phyloP scores from a whole-genome alignment of 2,113 vertebrate genomes.

The Malaclemys terrapin region DNA sequence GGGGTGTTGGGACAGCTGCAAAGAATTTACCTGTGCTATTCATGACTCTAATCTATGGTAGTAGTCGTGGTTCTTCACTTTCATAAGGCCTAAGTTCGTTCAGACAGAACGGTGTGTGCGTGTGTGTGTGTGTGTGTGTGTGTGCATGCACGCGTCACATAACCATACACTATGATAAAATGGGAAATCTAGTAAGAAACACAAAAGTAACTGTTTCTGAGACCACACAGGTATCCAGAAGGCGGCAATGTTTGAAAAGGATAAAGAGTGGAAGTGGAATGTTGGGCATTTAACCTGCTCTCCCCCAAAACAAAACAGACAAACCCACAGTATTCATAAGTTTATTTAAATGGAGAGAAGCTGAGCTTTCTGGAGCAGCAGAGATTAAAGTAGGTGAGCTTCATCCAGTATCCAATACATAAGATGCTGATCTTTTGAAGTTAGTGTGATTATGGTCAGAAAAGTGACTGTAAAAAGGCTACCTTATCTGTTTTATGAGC shows the following conservation, averaged over 20 bases:
- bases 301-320: background rate
- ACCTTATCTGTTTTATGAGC: background rate
- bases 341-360: background rate
- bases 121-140: background rate
- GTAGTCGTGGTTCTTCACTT: background rate
- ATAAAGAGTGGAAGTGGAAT: slow-evolving; percentile 3
- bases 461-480: background rate
- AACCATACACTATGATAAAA: slow-evolving; percentile 13
- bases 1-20: slow-evolving; percentile 38
- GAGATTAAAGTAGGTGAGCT: background rate
- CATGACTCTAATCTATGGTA: slow-evolving; percentile 24
- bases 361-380: background rate
- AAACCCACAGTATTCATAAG: background rate
- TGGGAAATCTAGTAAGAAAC: background rate
- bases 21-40: slow-evolving; percentile 21
- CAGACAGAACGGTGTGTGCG: background rate
- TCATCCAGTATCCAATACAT: background rate
- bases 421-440: background rate
- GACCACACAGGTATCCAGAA: background rate
- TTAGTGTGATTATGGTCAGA: background rate
- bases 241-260: background rate
- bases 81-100: background rate
- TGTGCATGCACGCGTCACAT: background rate
- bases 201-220: slow-evolving; percentile 31
- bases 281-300: background rate